Evolutionary conservation across 2,113 vertebrate species (phyloP).

Genomic region (Condylura cristata): DNA sequence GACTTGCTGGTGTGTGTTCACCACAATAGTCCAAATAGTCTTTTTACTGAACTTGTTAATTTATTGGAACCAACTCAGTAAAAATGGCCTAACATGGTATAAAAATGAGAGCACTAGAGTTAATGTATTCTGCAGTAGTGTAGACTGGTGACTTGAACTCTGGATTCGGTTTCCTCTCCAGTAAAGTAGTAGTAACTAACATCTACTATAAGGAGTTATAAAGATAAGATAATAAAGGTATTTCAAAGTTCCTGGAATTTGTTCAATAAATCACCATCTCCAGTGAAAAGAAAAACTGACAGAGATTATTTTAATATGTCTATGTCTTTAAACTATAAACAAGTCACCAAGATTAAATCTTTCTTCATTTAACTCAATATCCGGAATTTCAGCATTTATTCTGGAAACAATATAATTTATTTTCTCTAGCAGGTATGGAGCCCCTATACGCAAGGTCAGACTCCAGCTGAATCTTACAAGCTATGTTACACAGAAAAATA

Average conservation of each 20-base stretch:
- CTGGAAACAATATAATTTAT: not conserved
- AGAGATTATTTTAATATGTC: not conserved
- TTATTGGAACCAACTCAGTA: not conserved
- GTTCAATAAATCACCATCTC: not conserved
- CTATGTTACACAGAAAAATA: not conserved
- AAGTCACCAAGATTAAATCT: constrained; percentile 17
- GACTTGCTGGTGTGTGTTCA: not conserved
- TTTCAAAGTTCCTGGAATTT: not conserved
- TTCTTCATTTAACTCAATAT: constrained; percentile 1
- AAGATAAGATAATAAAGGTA: not conserved
- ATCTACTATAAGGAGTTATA: not conserved
- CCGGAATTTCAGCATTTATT: not conserved
- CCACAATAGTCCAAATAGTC: not conserved
- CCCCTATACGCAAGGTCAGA: not conserved
- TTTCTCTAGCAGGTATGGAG: constrained; percentile 17
- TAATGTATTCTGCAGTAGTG: not conserved
- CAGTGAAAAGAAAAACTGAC: not conserved
- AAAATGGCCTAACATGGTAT: not conserved
- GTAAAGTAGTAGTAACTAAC: not conserved
- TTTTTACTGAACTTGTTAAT: not conserved
- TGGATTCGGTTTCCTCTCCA: constrained; percentile 12
- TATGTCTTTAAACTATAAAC: not conserved
- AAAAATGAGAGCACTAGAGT: not conserved
- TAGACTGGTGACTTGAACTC: not conserved
- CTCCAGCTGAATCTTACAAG: not conserved